These are phyloP conservation scores for Pollenia labialis DNA, from an alignment of 2,888 invertebrate species.

Conservation along the genomic window DNA sequence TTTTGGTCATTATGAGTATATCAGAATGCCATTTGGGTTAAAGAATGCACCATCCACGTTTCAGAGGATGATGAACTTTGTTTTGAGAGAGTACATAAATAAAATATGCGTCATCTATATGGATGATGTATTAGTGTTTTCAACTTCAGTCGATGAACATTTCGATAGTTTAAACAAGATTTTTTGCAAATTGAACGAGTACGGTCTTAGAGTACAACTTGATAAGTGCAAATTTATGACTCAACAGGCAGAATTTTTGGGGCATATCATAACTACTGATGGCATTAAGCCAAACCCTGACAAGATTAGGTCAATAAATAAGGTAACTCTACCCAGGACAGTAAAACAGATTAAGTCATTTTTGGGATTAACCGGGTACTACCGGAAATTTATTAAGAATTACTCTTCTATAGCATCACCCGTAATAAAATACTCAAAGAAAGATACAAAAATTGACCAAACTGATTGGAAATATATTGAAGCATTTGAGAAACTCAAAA, in stretches of 20 bases:
- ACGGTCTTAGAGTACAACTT: too few relatives aligned
- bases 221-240: too few relatives aligned
- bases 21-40: too few relatives aligned
- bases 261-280: neutral
- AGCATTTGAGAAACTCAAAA: neutral
- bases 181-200: too few relatives aligned
- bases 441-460: neutral
- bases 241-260: neutral
- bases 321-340: neutral
- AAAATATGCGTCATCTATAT: too few relatives aligned
- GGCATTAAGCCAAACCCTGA: constrained; percentile 1
- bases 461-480: neutral
- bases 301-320: too few relatives aligned
- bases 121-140: too few relatives aligned
- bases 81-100: too few relatives aligned
- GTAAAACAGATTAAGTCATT: constrained; percentile 15
- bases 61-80: too few relatives aligned
- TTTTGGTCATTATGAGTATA: constrained; percentile 1
- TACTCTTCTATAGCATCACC: constrained; percentile 9
- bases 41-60: constrained; percentile 7
- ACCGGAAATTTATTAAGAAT: constrained; percentile 5
- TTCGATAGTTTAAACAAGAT: too few relatives aligned
- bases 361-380: neutral
- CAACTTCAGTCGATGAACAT: too few relatives aligned
- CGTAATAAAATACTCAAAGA: neutral